These are phyloP conservation scores for Tetragonisca angustula DNA, from an alignment of 2,888 invertebrate genomes.

Conservation along the genomic window DNA sequence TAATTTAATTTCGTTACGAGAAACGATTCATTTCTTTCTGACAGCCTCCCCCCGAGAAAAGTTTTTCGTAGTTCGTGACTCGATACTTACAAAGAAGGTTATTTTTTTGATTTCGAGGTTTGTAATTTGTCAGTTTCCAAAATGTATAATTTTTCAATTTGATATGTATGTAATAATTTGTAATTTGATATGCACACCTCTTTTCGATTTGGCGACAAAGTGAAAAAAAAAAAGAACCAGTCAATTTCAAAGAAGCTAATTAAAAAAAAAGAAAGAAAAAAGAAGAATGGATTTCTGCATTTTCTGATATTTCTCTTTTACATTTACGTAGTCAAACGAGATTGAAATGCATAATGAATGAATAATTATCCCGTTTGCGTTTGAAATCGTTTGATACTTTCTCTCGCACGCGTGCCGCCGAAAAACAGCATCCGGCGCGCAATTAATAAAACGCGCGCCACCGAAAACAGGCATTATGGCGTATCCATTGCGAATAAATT, in stretches of 20 bases:
- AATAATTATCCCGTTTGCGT: slow-evolving; percentile 5
- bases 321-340: neutral
- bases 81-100: too few relatives aligned
- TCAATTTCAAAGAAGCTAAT: neutral
- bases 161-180: too few relatives aligned
- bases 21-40: too few relatives aligned
- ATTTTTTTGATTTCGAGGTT: neutral
- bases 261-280: neutral
- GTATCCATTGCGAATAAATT: neutral
- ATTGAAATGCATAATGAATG: neutral
- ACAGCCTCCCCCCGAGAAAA: too few relatives aligned
- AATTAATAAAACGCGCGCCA: neutral
- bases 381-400: neutral
- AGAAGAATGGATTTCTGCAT: neutral
- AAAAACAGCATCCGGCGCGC: neutral
- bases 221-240: neutral
- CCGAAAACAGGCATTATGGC: neutral
- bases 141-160: too few relatives aligned
- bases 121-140: too few relatives aligned
- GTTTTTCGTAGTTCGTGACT: neutral
- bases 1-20: too few relatives aligned
- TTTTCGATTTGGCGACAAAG: neutral
- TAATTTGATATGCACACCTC: neutral
- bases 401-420: neutral
- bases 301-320: neutral